Percentiles rank a stretch among this genome's conserved stretches.
Evolutionary conservation across 2,113 vertebrate genomes (phyloP).

Genomic region (Theristicus caerulescens): DNA sequence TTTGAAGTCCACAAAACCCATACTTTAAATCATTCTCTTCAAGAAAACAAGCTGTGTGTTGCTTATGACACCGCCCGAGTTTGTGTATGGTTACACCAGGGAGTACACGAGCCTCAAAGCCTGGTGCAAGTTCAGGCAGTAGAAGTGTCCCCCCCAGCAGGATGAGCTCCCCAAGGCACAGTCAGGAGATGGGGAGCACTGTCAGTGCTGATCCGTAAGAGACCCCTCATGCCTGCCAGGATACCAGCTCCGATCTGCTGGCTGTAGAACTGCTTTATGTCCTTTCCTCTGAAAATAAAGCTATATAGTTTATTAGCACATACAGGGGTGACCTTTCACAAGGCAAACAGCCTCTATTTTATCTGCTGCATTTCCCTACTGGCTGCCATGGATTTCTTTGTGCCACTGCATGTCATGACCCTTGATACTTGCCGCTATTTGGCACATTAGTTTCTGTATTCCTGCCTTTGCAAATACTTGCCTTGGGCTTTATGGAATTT

Average conservation of each 20-base stretch:
- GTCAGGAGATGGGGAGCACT: not conserved
- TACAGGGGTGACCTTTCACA: not conserved
- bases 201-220: not conserved
- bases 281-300: not conserved
- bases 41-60: not conserved
- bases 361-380: not conserved
- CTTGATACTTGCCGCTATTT: not conserved
- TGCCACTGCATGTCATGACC: not conserved
- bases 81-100: not conserved
- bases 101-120: no score
- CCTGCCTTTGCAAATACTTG: not conserved
- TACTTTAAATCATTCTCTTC: not conserved
- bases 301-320: not conserved
- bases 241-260: not conserved
- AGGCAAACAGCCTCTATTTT: not conserved
- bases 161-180: not conserved
- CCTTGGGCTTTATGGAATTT: not conserved
- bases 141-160: fast-evolving
- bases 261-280: not conserved
- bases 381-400: not conserved
- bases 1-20: not conserved
- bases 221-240: not conserved
- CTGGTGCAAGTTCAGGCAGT: fast-evolving
- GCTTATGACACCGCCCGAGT: not conserved
- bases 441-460: not conserved